Conservation (phyloP, 1,140 invertebrate genomes). For the Drosophila subpulchrella region DNA sequence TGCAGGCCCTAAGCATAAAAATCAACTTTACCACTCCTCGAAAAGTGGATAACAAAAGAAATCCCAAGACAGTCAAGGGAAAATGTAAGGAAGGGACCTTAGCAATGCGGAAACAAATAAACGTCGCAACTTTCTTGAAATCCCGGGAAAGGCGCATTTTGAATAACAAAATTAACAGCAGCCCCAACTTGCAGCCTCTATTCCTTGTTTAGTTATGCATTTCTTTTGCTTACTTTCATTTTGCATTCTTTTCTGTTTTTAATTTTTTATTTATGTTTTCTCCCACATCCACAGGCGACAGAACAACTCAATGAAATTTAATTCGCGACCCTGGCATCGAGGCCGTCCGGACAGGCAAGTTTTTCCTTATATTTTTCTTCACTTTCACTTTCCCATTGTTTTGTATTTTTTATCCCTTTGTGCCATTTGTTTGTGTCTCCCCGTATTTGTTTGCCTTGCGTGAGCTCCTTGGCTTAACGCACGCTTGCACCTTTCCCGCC, state of each 20-base stretch:
- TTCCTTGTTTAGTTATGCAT: slow-evolving; percentile 75
- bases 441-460: slow-evolving; percentile 54
- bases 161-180: slow-evolving; percentile 84
- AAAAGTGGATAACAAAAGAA: slow-evolving; percentile 54
- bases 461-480: slow-evolving; percentile 65
- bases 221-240: slow-evolving; percentile 37
- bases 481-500: slow-evolving; percentile 71
- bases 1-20: slow-evolving; percentile 58
- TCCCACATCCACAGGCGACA: slow-evolving; percentile 55
- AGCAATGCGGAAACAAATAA: slow-evolving; percentile 81
- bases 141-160: slow-evolving; percentile 62
- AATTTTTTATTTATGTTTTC: slow-evolving; percentile 61
- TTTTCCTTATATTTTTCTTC: slow-evolving; percentile 39
- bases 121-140: slow-evolving; percentile 65
- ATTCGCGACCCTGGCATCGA: slow-evolving; percentile 39
- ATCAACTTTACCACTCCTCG: slow-evolving; percentile 39
- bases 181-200: slow-evolving; percentile 15
- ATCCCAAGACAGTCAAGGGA: slow-evolving; percentile 33
- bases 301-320: slow-evolving; percentile 42
- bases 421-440: slow-evolving; percentile 40
- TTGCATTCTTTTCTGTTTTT: slow-evolving; percentile 45
- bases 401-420: slow-evolving; percentile 26
- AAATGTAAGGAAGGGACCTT: slow-evolving; percentile 48
- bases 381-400: slow-evolving; percentile 11
- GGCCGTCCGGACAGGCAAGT: slow-evolving; percentile 60